Conservation (phyloP, 2,113 vertebrate genomes). For the Hippocampus guttulatus region DNA sequence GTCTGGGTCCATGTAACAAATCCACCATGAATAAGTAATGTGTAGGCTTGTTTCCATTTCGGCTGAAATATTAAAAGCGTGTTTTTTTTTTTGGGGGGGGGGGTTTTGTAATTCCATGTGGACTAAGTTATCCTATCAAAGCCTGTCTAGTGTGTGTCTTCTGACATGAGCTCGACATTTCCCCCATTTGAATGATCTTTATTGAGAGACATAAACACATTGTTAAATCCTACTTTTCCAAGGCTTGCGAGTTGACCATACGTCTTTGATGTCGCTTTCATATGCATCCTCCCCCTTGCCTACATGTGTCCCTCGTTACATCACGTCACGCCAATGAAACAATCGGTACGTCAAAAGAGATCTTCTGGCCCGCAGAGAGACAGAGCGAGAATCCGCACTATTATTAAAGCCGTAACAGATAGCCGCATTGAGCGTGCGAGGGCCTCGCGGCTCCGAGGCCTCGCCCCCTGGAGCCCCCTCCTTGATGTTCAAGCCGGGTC, state of each 20-base stretch:
- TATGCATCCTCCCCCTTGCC: conserved; percentile 39
- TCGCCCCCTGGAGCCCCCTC: conserved; percentile 43
- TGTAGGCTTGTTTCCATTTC: not conserved
- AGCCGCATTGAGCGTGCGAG: conserved; percentile 44
- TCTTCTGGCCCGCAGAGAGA: conserved; percentile 44
- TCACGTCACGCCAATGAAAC: conserved; percentile 58
- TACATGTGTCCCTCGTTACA: conserved; percentile 68
- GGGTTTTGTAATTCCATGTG: conserved; percentile 27
- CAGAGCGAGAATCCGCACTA: conserved; percentile 44
- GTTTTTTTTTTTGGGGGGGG: conserved; percentile 7
- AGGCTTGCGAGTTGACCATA: conserved; percentile 49
- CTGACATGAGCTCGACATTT: conserved; percentile 35
- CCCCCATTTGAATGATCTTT: conserved; percentile 55
- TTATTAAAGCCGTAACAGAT: conserved; percentile 62
- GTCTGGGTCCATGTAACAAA: too few relatives aligned
- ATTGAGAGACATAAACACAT: conserved; percentile 50
- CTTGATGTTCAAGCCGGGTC: conserved; percentile 57
- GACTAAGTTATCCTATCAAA: conserved; percentile 47
- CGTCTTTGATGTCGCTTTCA: conserved; percentile 56
- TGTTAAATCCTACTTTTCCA: conserved; percentile 28
- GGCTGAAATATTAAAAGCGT: not conserved
- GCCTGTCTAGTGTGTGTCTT: conserved; percentile 24
- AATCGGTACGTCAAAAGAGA: conserved; percentile 65
- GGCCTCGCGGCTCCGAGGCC: conserved; percentile 21
- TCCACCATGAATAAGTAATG: too few relatives aligned